These are phyloP conservation scores for Hippocampus barbouri DNA, from an alignment of 2,113 vertebrate genomes.

Conservation along the genomic window DNA sequence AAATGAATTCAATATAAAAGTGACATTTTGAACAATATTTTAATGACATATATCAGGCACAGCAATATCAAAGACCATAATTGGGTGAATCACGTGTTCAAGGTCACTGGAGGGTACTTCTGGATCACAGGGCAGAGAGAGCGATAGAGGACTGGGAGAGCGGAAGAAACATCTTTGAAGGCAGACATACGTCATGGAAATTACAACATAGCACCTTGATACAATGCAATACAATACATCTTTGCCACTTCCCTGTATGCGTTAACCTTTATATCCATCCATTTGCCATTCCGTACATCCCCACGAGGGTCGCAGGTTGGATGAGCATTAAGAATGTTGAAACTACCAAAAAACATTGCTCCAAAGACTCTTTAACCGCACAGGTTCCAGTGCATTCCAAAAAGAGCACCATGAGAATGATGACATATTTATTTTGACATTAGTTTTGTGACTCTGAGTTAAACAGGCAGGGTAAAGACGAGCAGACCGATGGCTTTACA, in stretches of 20 bases:
- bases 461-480: conserved; percentile 5
- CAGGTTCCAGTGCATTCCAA: not conserved
- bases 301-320: no score
- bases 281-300: no score
- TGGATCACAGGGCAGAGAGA: not conserved
- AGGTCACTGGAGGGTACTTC: no score
- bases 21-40: not conserved
- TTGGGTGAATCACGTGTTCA: not conserved
- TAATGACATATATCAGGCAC: not conserved
- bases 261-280: no score
- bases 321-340: not conserved
- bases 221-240: no score
- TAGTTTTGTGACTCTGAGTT: not conserved
- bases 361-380: no score
- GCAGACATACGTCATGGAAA: no score
- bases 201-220: no score
- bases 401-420: not conserved
- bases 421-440: not conserved
- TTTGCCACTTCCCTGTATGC: no score
- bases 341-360: not conserved
- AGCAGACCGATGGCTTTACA: conserved; percentile 1
- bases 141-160: not conserved
- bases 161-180: no score
- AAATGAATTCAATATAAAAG: not conserved
- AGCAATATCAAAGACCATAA: not conserved